These are phyloP conservation scores for Pseudomyrmex sp. DNA, from an alignment of 1,140 invertebrate genomes.

Conservation along the genomic window DNA sequence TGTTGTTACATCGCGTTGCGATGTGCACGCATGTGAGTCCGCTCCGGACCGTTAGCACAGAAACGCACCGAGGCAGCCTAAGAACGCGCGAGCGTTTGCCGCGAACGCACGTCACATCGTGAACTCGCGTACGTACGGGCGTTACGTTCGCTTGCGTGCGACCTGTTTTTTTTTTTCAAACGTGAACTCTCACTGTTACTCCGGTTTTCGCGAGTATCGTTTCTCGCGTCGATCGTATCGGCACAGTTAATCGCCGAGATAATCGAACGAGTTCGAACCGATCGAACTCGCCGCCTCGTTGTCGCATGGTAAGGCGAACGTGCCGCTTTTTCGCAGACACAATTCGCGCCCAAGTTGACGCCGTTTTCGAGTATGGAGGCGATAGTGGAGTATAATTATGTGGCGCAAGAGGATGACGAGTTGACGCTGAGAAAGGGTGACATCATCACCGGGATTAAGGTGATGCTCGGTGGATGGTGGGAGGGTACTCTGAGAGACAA, in stretches of 20 bases:
- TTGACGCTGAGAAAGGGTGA: conserved; percentile 95
- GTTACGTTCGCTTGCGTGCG: conserved; percentile 35
- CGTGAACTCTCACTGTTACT: conserved; percentile 9
- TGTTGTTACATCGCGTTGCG: neutral
- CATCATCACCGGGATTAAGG: conserved; percentile 93
- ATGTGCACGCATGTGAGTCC: conserved; percentile 23
- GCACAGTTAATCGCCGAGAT: neutral
- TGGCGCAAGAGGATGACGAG: conserved; percentile 93
- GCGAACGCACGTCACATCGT: conserved; percentile 53
- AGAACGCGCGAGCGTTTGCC: conserved; percentile 39
- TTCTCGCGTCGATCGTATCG: conserved; percentile 1
- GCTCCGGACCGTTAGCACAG: neutral
- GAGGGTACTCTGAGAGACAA: conserved; percentile 95
- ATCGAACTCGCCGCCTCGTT: conserved; percentile 27
- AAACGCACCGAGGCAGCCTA: conserved; percentile 26
- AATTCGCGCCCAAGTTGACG: neutral
- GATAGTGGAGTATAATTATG: conserved; percentile 93
- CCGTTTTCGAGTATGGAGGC: conserved; percentile 86
- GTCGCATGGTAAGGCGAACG: conserved; percentile 18
- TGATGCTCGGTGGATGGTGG: conserved; percentile 98
- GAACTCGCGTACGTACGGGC: conserved; percentile 50
- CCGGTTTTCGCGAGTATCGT: neutral
- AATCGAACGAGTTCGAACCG: conserved; percentile 24
- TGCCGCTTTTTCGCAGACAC: conserved; percentile 30
- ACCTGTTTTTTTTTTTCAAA: neutral